These are phyloP conservation scores for Cistogaster globosa DNA, from an alignment of 2,888 invertebrate genomes.

Conservation along the genomic window DNA sequence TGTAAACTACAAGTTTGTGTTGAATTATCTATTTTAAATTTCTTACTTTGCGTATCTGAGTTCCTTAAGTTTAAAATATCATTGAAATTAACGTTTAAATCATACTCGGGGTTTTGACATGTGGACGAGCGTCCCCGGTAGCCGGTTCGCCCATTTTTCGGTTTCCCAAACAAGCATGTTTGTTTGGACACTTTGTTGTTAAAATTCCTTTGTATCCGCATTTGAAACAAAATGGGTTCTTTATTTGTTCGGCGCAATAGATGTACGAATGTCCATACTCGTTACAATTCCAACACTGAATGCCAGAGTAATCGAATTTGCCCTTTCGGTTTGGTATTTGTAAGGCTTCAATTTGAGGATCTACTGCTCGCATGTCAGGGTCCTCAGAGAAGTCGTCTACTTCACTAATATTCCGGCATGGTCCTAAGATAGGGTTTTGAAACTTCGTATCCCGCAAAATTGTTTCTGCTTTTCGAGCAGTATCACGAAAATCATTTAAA, in stretches of 20 bases:
- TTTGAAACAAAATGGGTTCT: conserved; percentile 31
- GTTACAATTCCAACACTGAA: conserved; percentile 33
- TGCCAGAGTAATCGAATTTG: conserved; percentile 1
- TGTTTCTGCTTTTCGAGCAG: background rate
- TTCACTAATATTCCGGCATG: background rate
- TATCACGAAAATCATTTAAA: background rate
- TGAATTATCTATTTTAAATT: too few relatives aligned
- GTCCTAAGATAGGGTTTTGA: background rate
- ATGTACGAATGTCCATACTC: conserved; percentile 4
- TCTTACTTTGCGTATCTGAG: too few relatives aligned
- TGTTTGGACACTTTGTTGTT: conserved; percentile 24
- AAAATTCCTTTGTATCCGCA: conserved; percentile 11
- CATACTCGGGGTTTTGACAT: conserved; percentile 26
- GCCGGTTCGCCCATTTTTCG: conserved; percentile 26
- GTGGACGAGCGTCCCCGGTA: conserved; percentile 42
- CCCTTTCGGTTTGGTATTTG: background rate
- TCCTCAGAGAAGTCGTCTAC: background rate
- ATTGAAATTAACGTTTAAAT: conserved; percentile 1
- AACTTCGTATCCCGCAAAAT: conserved; percentile 5
- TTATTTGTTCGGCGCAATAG: background rate
- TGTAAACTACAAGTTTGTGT: too few relatives aligned
- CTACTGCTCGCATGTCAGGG: background rate
- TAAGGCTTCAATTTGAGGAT: conserved; percentile 23
- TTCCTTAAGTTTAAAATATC: too few relatives aligned
- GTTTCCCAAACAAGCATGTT: conserved; percentile 24